These are phyloP conservation scores for Pararge aegeria DNA, from an alignment of 1,140 invertebrate genomes.

Conservation along the genomic window DNA sequence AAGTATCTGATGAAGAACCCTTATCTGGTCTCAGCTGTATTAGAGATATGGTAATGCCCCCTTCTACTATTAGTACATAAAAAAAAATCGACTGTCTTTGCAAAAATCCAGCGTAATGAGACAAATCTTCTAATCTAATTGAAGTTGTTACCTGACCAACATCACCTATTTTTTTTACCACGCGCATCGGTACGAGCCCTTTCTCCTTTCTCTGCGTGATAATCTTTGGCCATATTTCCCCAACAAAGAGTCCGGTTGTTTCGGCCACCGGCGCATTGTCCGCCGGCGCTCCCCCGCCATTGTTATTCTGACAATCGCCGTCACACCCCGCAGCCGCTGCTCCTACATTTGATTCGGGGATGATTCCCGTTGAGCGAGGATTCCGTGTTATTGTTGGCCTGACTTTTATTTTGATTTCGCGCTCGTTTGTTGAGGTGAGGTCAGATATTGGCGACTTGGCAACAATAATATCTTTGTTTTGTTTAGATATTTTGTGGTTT, in stretches of 20 bases:
- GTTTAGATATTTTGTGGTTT: neutral
- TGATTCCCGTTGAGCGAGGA: conserved; percentile 30
- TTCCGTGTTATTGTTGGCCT: conserved; percentile 32
- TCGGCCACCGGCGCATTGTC: conserved; percentile 60
- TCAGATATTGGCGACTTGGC: conserved; percentile 15
- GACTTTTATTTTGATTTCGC: conserved; percentile 33
- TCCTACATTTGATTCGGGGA: conserved; percentile 31
- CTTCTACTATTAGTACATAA: too few relatives aligned
- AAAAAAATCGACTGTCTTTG: too few relatives aligned
- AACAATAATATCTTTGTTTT: conserved; percentile 1
- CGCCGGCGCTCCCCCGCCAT: conserved; percentile 45
- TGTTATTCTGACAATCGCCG: conserved; percentile 66
- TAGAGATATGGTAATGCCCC: too few relatives aligned
- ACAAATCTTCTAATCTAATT: too few relatives aligned
- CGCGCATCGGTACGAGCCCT: neutral
- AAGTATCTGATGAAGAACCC: too few relatives aligned
- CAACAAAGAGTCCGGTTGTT: conserved; percentile 62
- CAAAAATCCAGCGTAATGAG: too few relatives aligned
- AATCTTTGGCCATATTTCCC: conserved; percentile 47
- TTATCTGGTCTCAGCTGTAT: too few relatives aligned
- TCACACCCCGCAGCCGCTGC: conserved; percentile 32
- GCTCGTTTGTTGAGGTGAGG: conserved; percentile 22
- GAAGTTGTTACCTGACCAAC: too few relatives aligned
- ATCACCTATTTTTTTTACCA: too few relatives aligned
- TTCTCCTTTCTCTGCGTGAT: conserved; percentile 13